phyloP scores from a whole-genome alignment of 2,888 invertebrate species.

The Lamproptera curius region DNA sequence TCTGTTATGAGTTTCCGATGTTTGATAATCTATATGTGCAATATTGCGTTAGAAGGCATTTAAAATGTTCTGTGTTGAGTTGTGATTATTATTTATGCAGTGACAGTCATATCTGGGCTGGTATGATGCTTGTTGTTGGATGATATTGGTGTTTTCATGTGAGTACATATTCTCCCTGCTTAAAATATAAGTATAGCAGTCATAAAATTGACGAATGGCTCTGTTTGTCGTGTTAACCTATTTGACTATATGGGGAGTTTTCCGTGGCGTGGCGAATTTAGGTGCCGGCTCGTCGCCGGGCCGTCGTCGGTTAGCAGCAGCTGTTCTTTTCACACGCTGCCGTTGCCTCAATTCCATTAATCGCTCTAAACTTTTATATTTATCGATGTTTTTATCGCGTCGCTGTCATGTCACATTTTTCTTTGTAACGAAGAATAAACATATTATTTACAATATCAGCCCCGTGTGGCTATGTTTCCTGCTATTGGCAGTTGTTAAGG shows the following conservation, averaged over 20 bases:
- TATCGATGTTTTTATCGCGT: conserved; percentile 11
- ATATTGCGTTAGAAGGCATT: conserved; percentile 62
- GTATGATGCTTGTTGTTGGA: conserved; percentile 70
- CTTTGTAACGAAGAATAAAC: conserved; percentile 7
- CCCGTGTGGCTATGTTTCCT: no score
- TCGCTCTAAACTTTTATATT: conserved; percentile 6
- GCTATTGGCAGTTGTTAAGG: background rate
- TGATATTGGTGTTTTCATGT: conserved; percentile 68
- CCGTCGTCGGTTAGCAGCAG: conserved; percentile 32
- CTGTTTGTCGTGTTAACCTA: conserved; percentile 58
- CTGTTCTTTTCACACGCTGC: conserved; percentile 39
- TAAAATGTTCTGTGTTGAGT: conserved; percentile 73
- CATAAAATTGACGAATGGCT: conserved; percentile 39
- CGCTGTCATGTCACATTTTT: conserved; percentile 4
- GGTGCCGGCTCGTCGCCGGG: conserved; percentile 37
- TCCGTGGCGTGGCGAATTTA: conserved; percentile 37
- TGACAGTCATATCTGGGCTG: conserved; percentile 66
- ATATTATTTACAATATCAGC: no score
- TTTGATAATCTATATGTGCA: conserved; percentile 64
- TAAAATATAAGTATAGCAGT: conserved; percentile 29
- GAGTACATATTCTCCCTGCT: conserved; percentile 45
- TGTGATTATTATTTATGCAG: conserved; percentile 75
- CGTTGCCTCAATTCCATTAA: conserved; percentile 19
- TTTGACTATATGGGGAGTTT: conserved; percentile 55
- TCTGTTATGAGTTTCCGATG: conserved; percentile 66